Percentiles rank a stretch among this genome's conserved stretches.
Evolutionary conservation across 64 coral and sea anemone genomes (phyloP).

Genomic region (Stichodactyla mertensii): DNA sequence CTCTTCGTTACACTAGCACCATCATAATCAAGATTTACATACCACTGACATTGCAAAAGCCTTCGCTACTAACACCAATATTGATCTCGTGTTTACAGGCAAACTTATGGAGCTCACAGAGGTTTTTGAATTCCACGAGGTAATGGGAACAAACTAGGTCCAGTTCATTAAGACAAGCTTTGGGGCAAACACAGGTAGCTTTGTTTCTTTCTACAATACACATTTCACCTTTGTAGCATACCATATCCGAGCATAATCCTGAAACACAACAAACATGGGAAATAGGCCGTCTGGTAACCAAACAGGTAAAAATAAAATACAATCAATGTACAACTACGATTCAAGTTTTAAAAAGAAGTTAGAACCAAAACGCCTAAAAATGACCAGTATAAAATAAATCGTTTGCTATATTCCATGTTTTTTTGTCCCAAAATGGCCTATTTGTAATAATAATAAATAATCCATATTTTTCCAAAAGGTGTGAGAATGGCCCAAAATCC

Average conservation of each 20-base stretch:
- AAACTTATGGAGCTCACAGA: conserved; percentile 66
- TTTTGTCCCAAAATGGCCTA: no score
- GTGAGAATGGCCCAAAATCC: no score
- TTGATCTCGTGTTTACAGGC: conserved; percentile 46
- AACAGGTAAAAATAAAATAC: no score
- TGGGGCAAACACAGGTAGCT: conserved; percentile 41
- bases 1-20: no score
- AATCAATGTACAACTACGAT: no score
- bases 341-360: no score
- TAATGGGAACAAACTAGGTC: conserved; percentile 43
- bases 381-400: no score
- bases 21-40: neutral
- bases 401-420: no score
- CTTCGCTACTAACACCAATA: conserved; percentile 32
- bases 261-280: neutral
- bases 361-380: no score
- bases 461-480: no score
- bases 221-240: conserved; percentile 45
- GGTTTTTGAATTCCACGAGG: conserved; percentile 48
- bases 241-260: conserved; percentile 6
- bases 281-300: no score
- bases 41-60: conserved; percentile 35
- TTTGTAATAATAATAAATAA: no score
- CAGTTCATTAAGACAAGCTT: conserved; percentile 28
- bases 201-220: conserved; percentile 29